Percentiles rank a stretch among this genome's conserved stretches.
These are phyloP conservation scores for Zaprionus inermis DNA, from an alignment of 1,140 invertebrate genomes.

Conservation along the genomic window DNA sequence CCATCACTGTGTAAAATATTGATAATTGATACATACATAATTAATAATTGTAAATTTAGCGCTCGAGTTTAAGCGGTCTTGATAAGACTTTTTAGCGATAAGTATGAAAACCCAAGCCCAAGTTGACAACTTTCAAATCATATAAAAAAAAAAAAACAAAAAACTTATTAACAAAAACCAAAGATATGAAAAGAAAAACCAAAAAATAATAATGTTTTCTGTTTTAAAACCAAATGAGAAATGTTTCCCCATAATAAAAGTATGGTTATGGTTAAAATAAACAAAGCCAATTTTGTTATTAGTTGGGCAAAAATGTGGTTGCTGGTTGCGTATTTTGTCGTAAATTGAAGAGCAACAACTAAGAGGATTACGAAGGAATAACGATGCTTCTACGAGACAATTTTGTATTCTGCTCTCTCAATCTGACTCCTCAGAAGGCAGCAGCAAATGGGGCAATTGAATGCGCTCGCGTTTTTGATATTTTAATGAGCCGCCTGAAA, in stretches of 20 bases:
- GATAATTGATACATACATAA: conserved; percentile 37
- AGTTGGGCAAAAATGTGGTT: not conserved
- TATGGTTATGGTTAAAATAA: conserved; percentile 77
- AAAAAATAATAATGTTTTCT: conserved; percentile 72
- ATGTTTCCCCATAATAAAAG: conserved; percentile 80
- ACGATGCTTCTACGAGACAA: not conserved
- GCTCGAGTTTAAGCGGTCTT: conserved; percentile 78
- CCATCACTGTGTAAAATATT: conserved; percentile 79
- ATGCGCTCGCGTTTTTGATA: not conserved
- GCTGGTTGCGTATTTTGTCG: not conserved
- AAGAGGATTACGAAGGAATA: not conserved
- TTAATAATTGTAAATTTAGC: conserved; percentile 74
- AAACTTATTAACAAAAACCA: conserved; percentile 32
- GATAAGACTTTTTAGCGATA: conserved; percentile 78
- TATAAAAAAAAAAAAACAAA: conserved; percentile 35
- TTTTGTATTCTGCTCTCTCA: not conserved
- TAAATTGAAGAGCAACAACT: not conserved
- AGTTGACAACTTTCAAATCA: conserved; percentile 63
- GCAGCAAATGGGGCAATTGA: not conserved
- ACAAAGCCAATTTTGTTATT: conserved; percentile 3
- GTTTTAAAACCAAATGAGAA: conserved; percentile 65
- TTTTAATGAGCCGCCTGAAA: not conserved
- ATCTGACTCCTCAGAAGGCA: not conserved
- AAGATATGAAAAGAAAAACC: conserved; percentile 29
- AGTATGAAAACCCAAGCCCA: conserved; percentile 35